Conservation (phyloP, 1,140 invertebrate species). For the Apis dorsata region DNA sequence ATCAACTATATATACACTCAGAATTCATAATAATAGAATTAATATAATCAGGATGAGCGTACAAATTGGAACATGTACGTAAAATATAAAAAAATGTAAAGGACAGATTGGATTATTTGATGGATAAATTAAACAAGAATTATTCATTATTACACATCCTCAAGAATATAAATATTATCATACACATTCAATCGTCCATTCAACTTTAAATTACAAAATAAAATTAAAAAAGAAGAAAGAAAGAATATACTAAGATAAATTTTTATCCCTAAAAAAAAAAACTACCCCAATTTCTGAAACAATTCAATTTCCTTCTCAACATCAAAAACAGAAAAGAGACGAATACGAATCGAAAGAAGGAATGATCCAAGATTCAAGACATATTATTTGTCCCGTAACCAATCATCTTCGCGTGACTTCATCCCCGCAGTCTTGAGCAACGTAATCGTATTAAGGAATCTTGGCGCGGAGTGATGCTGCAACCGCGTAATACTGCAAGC, state of each 20-base stretch:
- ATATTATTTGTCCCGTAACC: neutral
- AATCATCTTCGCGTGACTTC: conserved; percentile 1
- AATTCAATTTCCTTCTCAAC: too few species aligned
- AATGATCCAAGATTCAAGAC: neutral
- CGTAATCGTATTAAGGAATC: conserved; percentile 47
- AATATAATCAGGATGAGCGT: neutral
- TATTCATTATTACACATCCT: neutral
- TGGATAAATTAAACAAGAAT: neutral
- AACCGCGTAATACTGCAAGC: conserved; percentile 43
- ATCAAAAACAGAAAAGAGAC: too few species aligned
- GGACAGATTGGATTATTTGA: neutral
- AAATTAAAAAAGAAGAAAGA: neutral
- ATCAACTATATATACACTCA: too few species aligned
- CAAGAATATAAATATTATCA: too few species aligned
- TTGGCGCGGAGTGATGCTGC: conserved; percentile 32
- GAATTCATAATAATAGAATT: neutral
- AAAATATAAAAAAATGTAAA: neutral
- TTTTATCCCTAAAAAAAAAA: too few species aligned
- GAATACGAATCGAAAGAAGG: neutral
- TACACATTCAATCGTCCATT: too few species aligned
- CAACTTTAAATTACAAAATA: neutral
- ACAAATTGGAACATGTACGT: neutral
- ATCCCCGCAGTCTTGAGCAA: neutral
- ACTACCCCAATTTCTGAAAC: too few species aligned
- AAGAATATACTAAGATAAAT: too few species aligned